Conservation (phyloP, 2,888 invertebrate genomes). For the Dugesia japonica region DNA sequence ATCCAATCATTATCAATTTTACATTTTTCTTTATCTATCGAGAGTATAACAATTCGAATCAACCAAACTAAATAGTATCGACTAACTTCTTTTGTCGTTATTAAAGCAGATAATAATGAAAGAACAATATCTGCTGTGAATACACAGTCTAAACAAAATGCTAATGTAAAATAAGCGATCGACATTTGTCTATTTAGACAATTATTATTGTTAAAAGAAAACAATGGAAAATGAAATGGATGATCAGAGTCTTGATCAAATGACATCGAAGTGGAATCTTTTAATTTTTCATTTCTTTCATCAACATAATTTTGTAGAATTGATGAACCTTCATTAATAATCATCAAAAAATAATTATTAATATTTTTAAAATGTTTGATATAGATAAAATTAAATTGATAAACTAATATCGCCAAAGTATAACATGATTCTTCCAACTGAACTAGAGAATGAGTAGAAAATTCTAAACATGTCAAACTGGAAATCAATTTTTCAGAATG, state of each 20-base stretch:
- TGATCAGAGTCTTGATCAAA: neutral
- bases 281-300: neutral
- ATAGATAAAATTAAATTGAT: neutral
- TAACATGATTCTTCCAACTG: neutral
- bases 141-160: neutral
- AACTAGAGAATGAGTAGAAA: neutral
- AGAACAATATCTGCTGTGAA: neutral
- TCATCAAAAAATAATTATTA: neutral
- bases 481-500: neutral
- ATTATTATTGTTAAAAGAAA: neutral
- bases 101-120: neutral
- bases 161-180: neutral
- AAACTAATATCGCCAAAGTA: neutral
- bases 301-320: neutral
- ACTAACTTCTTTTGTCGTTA: neutral
- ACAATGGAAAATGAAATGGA: neutral
- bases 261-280: neutral
- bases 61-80: neutral
- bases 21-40: constrained; percentile 1
- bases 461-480: neutral
- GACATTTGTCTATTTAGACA: neutral
- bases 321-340: neutral
- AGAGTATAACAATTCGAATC: neutral
- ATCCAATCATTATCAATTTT: neutral
- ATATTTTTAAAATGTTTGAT: neutral